Evolutionary conservation across 2,797 vertebrate species (phyloP).

Genomic region (Furcifer pardalis): DNA sequence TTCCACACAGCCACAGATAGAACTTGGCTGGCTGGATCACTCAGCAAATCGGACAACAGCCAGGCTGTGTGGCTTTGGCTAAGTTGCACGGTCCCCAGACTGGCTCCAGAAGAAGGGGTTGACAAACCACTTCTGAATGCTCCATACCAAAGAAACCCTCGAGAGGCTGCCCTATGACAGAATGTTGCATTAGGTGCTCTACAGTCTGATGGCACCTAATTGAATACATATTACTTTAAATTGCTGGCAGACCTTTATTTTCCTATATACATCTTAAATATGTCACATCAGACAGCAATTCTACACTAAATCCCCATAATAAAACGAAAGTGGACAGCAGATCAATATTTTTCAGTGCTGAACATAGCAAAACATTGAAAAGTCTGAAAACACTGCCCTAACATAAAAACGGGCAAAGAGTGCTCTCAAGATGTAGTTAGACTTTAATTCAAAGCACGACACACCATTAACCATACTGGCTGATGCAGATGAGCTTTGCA

Average conservation of each 20-base stretch:
- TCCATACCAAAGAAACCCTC: too few species aligned
- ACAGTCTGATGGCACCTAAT: too few species aligned
- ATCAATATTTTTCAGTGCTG: conserved; percentile 68
- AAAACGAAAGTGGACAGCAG: conserved; percentile 69
- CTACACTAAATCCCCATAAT: conserved; percentile 66
- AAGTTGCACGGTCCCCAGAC: too few species aligned
- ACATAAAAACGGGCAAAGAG: neutral
- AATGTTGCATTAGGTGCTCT: too few species aligned
- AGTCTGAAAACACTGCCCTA: conserved; percentile 54
- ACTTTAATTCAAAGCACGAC: too few species aligned
- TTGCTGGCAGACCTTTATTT: conserved; percentile 77
- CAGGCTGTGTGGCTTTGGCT: too few species aligned
- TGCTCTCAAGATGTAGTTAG: neutral
- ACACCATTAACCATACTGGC: too few species aligned
- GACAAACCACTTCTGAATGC: too few species aligned
- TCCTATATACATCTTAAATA: conserved; percentile 80
- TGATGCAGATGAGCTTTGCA: too few species aligned
- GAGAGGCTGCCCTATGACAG: too few species aligned
- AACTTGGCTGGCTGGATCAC: too few species aligned
- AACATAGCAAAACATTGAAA: conserved; percentile 62
- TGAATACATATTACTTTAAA: conserved; percentile 42
- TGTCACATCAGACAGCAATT: conserved; percentile 73
- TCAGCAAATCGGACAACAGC: conserved; percentile 2
- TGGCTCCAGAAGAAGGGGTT: too few species aligned
- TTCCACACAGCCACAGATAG: neutral